Evolutionary conservation across 2,888 invertebrate genomes (phyloP).

Genomic region (Ametastegia equiseti): DNA sequence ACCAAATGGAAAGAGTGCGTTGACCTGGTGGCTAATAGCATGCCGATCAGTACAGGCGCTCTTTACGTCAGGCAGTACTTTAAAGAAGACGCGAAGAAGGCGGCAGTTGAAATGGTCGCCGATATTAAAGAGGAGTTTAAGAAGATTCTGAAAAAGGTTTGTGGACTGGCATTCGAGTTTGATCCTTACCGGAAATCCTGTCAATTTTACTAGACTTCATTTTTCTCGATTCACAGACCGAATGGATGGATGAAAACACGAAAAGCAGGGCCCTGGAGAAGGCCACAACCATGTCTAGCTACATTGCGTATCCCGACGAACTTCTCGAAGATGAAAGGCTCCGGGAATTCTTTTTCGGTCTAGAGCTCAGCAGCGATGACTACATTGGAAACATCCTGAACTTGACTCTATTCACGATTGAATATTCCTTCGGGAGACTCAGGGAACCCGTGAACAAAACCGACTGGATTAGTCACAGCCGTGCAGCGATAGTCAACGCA

Average conservation of each 20-base stretch:
- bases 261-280: constrained; percentile 87
- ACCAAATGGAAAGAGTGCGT: constrained; percentile 95
- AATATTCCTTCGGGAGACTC: constrained; percentile 77
- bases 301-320: constrained; percentile 96
- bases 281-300: constrained; percentile 89
- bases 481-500: constrained; percentile 78
- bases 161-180: neutral
- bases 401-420: constrained; percentile 76
- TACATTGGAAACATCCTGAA: constrained; percentile 77
- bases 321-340: constrained; percentile 89
- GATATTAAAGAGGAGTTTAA: constrained; percentile 91
- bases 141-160: constrained; percentile 83
- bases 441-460: constrained; percentile 77
- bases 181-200: neutral
- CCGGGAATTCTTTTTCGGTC: constrained; percentile 84
- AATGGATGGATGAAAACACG: constrained; percentile 96
- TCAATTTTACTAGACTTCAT: neutral
- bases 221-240: constrained; percentile 62
- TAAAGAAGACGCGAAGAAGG: constrained; percentile 89
- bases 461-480: constrained; percentile 78
- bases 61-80: constrained; percentile 93
- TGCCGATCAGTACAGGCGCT: constrained; percentile 88
- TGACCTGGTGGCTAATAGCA: constrained; percentile 86
- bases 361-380: constrained; percentile 74
- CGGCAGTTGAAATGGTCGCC: constrained; percentile 91